These are phyloP conservation scores for Lepeophtheirus nordmannii DNA, from an alignment of 2,888 invertebrate species.

Conservation along the genomic window DNA sequence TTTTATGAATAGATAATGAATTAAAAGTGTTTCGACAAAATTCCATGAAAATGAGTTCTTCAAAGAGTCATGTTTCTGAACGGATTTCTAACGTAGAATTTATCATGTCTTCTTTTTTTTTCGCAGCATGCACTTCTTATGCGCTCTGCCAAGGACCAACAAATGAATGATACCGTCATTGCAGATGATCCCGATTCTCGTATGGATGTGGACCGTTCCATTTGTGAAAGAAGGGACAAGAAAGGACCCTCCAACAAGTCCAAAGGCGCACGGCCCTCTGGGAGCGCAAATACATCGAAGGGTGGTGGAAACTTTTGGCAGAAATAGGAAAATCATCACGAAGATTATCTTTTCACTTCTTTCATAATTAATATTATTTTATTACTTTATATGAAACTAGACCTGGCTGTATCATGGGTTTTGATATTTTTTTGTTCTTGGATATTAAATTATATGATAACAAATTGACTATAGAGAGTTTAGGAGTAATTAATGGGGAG, in stretches of 20 bases:
- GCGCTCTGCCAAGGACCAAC: constrained; percentile 12
- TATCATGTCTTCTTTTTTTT: background rate
- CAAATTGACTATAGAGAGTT: background rate
- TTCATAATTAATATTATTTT: too few species aligned
- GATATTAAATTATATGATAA: too few species aligned
- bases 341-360: too few species aligned
- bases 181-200: constrained; percentile 19
- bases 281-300: background rate
- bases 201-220: constrained; percentile 12
- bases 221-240: constrained; percentile 8
- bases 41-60: too few species aligned
- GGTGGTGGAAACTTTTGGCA: constrained; percentile 9
- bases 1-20: too few species aligned
- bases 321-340: background rate
- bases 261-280: background rate
- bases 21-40: too few species aligned
- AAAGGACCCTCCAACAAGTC: background rate
- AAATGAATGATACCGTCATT: background rate
- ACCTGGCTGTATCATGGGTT: too few species aligned
- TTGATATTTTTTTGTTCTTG: too few species aligned
- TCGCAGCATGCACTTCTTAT: background rate
- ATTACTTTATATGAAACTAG: too few species aligned
- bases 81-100: too few species aligned
- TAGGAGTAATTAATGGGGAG: background rate
- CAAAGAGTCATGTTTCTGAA: too few species aligned